Percentiles rank a stretch among this genome's conserved stretches.
Conservation (phyloP, 1,140 invertebrate genomes). For the Caligus rogercresseyi region DNA sequence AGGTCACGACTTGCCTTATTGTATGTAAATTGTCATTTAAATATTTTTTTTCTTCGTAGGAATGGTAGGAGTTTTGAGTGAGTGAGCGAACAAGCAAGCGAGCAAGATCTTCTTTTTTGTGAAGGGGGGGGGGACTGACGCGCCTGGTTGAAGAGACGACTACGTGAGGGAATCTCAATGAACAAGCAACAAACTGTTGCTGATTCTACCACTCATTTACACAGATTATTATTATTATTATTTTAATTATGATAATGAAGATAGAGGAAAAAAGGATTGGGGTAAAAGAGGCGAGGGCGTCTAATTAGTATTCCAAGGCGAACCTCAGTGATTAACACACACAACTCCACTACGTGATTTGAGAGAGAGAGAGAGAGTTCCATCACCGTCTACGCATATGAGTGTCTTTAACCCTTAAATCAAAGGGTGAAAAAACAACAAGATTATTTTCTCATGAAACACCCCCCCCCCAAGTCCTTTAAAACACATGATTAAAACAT, state of each 20-base stretch:
- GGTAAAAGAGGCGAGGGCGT: no score
- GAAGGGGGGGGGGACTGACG: no score
- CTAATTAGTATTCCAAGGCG: neutral
- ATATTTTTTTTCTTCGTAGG: neutral
- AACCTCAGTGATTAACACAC: neutral
- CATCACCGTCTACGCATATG: no score
- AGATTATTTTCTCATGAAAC: no score
- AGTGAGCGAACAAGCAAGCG: no score
- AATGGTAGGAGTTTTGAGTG: no score
- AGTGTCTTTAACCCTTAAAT: no score
- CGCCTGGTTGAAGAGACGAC: neutral
- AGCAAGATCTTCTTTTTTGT: no score
- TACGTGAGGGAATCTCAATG: neutral
- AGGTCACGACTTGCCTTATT: neutral
- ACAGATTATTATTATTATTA: neutral
- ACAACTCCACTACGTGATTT: neutral
- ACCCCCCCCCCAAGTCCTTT: no score
- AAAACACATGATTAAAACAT: no score
- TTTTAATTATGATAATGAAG: neutral
- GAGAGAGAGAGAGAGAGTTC: no score
- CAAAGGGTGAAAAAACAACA: no score
- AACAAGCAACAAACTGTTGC: neutral
- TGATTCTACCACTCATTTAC: neutral
- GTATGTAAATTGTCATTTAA: neutral
- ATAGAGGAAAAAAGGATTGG: neutral